A percentile compares a stretch with the other conserved stretches of the same genome.
Conservation (phyloP, 2,113 vertebrate species). For the Chiloscyllium plagiosum region DNA sequence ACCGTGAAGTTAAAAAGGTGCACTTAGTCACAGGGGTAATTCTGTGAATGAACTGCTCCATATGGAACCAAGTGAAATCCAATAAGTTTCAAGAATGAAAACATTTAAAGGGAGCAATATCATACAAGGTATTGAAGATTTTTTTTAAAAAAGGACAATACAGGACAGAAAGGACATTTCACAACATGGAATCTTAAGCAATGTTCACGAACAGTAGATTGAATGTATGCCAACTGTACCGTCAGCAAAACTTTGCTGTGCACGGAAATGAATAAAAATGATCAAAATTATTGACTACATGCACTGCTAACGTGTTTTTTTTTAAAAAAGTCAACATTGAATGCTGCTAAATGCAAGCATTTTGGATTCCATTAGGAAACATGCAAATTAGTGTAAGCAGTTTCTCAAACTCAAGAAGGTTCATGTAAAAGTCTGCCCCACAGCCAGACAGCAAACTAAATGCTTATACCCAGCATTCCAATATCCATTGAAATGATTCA, state of each 20-base stretch:
- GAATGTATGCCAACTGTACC: background rate
- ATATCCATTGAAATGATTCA: background rate
- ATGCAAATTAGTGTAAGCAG: background rate
- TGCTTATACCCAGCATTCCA: background rate
- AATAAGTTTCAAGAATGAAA: too few species aligned
- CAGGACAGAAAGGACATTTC: background rate
- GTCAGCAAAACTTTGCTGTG: background rate
- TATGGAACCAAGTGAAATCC: too few species aligned
- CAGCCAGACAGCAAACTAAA: background rate
- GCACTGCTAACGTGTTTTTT: too few species aligned
- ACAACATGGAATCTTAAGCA: background rate
- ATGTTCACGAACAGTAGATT: too few species aligned
- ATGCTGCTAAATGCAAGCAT: background rate
- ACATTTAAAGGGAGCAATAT: too few species aligned
- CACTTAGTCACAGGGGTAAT: too few species aligned
- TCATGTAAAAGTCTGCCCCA: background rate
- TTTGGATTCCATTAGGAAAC: background rate
- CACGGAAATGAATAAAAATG: too few species aligned
- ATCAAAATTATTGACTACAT: too few species aligned
- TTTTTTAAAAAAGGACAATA: background rate
- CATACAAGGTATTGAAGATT: background rate
- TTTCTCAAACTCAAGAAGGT: background rate
- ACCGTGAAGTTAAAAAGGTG: too few species aligned
- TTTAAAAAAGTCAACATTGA: background rate
- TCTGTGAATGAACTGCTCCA: too few species aligned